Evolutionary conservation across 1,140 invertebrate genomes (phyloP), one percentile per base, ranked within the genome.

Genomic region (Caenorhabditis brenneri): DNA sequence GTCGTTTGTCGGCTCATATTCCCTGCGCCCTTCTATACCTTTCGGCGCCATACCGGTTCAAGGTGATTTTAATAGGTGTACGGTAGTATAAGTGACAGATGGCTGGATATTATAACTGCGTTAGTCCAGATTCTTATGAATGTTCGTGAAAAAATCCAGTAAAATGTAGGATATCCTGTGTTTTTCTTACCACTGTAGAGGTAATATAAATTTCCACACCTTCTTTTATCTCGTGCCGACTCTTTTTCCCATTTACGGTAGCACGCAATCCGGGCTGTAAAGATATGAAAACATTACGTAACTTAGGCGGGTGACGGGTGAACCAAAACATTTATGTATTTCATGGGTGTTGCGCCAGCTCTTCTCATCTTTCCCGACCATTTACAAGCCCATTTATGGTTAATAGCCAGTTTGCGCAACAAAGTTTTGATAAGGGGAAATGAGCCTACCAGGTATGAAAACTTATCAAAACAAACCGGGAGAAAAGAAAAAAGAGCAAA

Each of bases 341-440:
- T 51, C 0, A 16, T 16, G 9, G 22, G 53, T 55, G 22, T 55
- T 55, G 53, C 53, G 53, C 53, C 53, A 55, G 53, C 24, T 55
- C 53, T 55, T 55, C 53, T 55, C 53, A 55, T 55, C 53, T 55
- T 55, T 55, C 53, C 53, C 53, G 53, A 55, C 49, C 49, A n/a
- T 51, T 51, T 51, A 51, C 53, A 27, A 55, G 19, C 53, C 53
- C 53, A 9, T 29, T 24, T 55, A 27, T 10, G 15, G 22, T 10
- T n/a, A 55, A 22, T 55, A 55, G 10, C 22, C 6, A n/a, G 53
- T 6, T 51, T 51, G 49, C 49, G 49, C 4, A 51, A n/a, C 15
- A 19, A 6, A 51, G 49, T n/a, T 51, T 51, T 3, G 19, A 51
- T 5, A n/a, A 51, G 49, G 0, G 49, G n/a, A 6, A 42, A 42